These are phyloP conservation scores for Maccullochella peelii DNA, from an alignment of 2,113 vertebrate species.

Conservation along the genomic window DNA sequence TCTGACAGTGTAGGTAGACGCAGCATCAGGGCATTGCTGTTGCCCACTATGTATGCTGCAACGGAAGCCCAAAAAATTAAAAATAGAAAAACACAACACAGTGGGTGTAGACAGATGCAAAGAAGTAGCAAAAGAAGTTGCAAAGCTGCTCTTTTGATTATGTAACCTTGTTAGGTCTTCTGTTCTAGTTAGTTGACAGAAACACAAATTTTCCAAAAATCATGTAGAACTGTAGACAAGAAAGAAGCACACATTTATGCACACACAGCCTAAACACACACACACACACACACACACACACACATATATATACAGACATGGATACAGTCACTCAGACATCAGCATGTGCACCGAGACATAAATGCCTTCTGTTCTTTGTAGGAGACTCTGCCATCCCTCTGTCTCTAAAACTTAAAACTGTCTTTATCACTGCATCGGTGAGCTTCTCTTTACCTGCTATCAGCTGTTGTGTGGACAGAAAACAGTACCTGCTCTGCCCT, in stretches of 20 bases:
- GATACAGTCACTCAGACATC: not conserved
- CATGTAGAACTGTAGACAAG: no score
- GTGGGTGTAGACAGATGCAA: not conserved
- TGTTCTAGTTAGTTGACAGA: not conserved
- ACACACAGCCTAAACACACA: not conserved
- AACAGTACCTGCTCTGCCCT: conserved; percentile 7
- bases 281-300: not conserved
- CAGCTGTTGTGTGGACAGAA: conserved; percentile 36
- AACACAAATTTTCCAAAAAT: not conserved
- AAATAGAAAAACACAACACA: not conserved
- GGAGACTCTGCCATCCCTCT: not conserved
- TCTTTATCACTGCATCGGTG: not conserved
- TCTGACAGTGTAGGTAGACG: no score
- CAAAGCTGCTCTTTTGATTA: not conserved
- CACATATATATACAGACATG: not conserved
- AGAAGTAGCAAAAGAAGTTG: not conserved
- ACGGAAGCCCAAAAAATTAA: not conserved
- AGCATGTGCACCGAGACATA: not conserved
- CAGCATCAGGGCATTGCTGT: not conserved
- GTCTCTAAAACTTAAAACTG: not conserved
- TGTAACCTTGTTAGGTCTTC: not conserved
- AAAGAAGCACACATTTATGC: not conserved
- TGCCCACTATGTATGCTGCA: not conserved
- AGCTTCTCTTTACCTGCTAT: conserved; percentile 29
- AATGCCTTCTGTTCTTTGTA: not conserved